Evolutionary conservation across 2,797 vertebrate species (phyloP).

Genomic region (Oryzias sinensis): DNA sequence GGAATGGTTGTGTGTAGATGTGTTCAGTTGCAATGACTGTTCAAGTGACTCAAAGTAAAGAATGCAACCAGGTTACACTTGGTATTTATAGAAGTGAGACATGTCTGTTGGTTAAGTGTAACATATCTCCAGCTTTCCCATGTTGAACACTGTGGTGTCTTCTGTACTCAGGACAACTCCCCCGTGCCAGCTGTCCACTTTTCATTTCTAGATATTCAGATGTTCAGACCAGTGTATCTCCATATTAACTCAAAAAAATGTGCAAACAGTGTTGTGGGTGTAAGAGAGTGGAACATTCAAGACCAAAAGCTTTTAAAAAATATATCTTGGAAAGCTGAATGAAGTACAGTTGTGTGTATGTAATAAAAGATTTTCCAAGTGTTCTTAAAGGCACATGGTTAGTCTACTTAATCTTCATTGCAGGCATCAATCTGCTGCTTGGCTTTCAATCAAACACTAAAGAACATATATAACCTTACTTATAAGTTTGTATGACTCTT

Average conservation of each 20-base stretch:
- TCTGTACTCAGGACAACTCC: conserved; percentile 14
- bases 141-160: conserved; percentile 37
- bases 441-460: too few relatives aligned
- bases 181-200: conserved; percentile 20
- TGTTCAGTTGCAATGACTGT: conserved; percentile 2
- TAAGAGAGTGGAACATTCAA: conserved; percentile 13
- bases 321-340: too few relatives aligned
- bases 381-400: too few relatives aligned
- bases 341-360: not conserved
- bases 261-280: conserved; percentile 7
- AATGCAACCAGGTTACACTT: conserved; percentile 21
- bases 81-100: conserved; percentile 29
- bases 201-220: conserved; percentile 12
- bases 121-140: conserved; percentile 19
- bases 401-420: too few relatives aligned
- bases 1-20: too few relatives aligned
- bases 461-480: too few relatives aligned
- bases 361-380: not conserved
- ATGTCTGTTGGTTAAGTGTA: conserved; percentile 19
- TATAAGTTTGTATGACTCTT: too few relatives aligned
- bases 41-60: conserved; percentile 3
- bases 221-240: conserved; percentile 20
- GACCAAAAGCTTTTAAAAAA: not conserved
- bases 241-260: conserved; percentile 10
- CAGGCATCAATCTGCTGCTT: too few relatives aligned